phyloP scores from a whole-genome alignment of 2,113 vertebrate genomes.

The Proteles cristata region DNA sequence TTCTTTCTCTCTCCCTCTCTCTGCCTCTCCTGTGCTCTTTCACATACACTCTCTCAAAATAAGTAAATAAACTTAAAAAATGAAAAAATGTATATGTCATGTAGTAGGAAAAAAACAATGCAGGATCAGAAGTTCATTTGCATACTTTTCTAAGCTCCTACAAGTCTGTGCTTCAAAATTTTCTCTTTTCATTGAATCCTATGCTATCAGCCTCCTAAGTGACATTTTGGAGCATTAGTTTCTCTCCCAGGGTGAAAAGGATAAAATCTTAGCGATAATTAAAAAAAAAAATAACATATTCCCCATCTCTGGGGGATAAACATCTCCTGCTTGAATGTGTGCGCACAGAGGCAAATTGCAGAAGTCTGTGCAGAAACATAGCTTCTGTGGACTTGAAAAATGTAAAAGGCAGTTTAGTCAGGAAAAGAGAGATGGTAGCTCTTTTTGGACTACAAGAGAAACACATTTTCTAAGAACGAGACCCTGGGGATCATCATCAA shows the following conservation, averaged over 20 bases:
- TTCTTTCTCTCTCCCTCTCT: too few species aligned
- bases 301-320: neutral
- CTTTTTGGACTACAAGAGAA: conserved; percentile 58
- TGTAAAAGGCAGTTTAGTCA: conserved; percentile 47
- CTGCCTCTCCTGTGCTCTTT: too few species aligned
- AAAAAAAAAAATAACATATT: neutral
- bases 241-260: conserved; percentile 6
- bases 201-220: neutral
- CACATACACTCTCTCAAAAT: too few species aligned
- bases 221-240: neutral
- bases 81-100: neutral
- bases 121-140: neutral
- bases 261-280: conserved; percentile 38
- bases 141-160: neutral
- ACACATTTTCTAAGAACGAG: conserved; percentile 67
- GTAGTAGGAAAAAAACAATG: neutral
- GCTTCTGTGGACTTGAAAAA: conserved; percentile 40
- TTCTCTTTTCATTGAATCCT: neutral
- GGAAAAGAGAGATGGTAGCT: conserved; percentile 9
- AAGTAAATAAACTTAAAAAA: too few species aligned
- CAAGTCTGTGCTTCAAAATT: neutral
- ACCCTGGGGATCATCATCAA: conserved; percentile 59
- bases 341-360: conserved; percentile 13
- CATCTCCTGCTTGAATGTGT: neutral
- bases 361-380: neutral